Evolutionary conservation across 2,113 vertebrate species (phyloP), one percentile per base, ranked within the genome.

Genomic region (Peucedramus taeniatus): DNA sequence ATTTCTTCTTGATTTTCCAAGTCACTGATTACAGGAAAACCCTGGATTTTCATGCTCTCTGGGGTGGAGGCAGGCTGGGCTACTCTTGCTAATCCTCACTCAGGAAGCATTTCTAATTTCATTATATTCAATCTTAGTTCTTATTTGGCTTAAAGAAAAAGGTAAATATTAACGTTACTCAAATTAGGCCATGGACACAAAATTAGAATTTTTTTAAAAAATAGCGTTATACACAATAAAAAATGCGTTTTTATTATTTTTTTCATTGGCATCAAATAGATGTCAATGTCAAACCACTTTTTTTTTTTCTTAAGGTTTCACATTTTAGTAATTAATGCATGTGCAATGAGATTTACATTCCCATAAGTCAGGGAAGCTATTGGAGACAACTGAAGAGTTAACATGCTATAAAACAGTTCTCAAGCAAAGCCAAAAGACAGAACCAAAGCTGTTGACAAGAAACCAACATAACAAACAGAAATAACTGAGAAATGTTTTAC

Each of bases 1-100:
- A 42, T 93, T 80, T 94, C 51, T 53, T 95, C 64, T 68, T 66
- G 47, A 89, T 94, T 79, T 83, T 78, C n/a, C 45, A 66, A 92
- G 77, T 72, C 77, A 59, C 33, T 22, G 44, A 80, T 39, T 47
- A 42, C 26, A 88, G 20, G 16, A 77, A 68, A 19, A 0, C 7
- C 6, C 6, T 17, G 20, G 18, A 39, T 77, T 61, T 85, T 50
- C 15, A 3, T 17, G 15, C 14, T 65, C 10, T 66, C 68, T 17
- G 33, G 80, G 39, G 33, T 9, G 15, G 31, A 54, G 39, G 45
- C 30, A 63, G 57, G 14, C 61, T 89, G 69, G 45, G 40, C 49
- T 56, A 6, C 22, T 49, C n/a, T 37, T 91, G 33, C 10, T 57
- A 56, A 51, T 74, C 26, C 45, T 68, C 28, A 77, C 39, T 13